Evolutionary conservation across 2,113 vertebrate genomes (phyloP).

Genomic region (Grus americana): DNA sequence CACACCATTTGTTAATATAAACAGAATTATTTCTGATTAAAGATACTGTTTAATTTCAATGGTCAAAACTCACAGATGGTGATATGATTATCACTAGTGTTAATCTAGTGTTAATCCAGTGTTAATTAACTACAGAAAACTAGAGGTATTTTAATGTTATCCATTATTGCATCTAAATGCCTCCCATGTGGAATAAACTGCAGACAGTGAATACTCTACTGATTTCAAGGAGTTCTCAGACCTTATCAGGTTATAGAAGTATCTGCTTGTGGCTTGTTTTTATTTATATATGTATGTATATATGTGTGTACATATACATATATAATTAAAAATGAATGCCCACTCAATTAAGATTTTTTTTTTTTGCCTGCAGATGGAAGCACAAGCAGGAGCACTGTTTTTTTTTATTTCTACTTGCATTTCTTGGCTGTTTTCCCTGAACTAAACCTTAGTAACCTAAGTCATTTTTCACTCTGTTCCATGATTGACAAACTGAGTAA

Average conservation of each 20-base stretch:
- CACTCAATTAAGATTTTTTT: neutral
- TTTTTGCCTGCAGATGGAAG: neutral
- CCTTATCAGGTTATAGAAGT: neutral
- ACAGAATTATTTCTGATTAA: neutral
- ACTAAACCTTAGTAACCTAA: neutral
- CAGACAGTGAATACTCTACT: neutral
- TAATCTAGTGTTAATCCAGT: neutral
- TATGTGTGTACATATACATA: neutral
- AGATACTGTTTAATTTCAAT: neutral
- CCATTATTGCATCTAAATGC: neutral
- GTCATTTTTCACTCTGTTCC: neutral
- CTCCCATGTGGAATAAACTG: neutral
- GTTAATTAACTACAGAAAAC: neutral
- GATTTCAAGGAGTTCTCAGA: neutral
- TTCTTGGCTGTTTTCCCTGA: neutral
- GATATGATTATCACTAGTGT: neutral
- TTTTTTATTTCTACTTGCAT: neutral
- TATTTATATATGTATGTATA: too few species aligned
- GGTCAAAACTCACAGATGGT: neutral
- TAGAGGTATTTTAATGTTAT: neutral
- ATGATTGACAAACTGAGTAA: neutral
- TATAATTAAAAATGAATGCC: neutral
- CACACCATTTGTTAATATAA: neutral
- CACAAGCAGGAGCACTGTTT: neutral
- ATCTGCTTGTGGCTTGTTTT: neutral